These are phyloP conservation scores for Cyprinus carpio DNA, from an alignment of 2,113 vertebrate genomes.

Conservation along the genomic window DNA sequence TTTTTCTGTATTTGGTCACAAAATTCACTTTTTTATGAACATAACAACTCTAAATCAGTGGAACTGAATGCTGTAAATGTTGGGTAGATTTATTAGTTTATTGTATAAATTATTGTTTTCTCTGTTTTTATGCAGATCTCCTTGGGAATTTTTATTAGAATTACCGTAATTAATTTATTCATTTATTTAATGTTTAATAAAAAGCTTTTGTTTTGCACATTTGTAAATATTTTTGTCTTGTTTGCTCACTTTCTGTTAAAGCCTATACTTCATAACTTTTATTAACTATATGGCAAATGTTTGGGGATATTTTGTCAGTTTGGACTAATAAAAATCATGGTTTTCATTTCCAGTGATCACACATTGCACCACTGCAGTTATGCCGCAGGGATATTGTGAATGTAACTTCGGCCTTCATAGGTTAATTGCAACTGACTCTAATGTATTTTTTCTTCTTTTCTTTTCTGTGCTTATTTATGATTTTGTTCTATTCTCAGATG, in stretches of 20 bases:
- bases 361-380: not conserved
- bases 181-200: not conserved
- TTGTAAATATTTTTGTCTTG: too few relatives aligned
- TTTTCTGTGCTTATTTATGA: not conserved
- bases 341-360: not conserved
- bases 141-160: too few relatives aligned
- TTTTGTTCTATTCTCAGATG: not conserved
- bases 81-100: too few relatives aligned
- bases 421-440: not conserved
- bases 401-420: not conserved
- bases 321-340: not conserved
- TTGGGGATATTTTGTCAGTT: not conserved
- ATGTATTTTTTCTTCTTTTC: not conserved
- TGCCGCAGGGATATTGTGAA: not conserved
- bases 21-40: not conserved
- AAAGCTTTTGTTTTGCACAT: not conserved
- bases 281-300: not conserved
- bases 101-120: too few relatives aligned
- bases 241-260: not conserved
- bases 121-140: not conserved
- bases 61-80: too few relatives aligned
- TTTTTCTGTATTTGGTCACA: not conserved
- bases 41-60: not conserved
- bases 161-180: too few relatives aligned
- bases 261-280: not conserved